A percentile compares a stretch with the other conserved stretches of the same genome.
phyloP scores from a whole-genome alignment of 2,797 vertebrate species.

The Sternarchorhynchus goeldii region DNA sequence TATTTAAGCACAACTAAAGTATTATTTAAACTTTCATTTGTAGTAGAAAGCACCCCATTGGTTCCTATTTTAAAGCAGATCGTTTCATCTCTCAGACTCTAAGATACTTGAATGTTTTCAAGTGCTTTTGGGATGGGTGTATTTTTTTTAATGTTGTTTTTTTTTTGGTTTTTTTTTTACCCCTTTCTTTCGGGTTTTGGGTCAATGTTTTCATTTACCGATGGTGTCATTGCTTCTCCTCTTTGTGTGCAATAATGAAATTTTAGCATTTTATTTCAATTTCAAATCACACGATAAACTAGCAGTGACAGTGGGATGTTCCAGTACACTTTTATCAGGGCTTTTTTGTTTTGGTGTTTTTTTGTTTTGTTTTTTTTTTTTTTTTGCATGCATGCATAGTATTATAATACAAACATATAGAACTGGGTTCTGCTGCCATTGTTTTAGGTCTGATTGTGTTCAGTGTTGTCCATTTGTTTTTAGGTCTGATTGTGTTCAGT shows the following conservation, averaged over 20 bases:
- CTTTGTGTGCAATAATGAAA: conserved; percentile 79
- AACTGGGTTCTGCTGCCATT: conserved; percentile 65
- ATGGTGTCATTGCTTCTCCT: conserved; percentile 74
- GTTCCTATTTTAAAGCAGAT: conserved; percentile 16
- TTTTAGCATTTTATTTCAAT: conserved; percentile 74
- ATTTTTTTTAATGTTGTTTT: too few relatives aligned
- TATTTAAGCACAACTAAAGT: conserved; percentile 73
- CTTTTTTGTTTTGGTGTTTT: conserved; percentile 32
- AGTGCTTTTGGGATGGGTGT: conserved; percentile 62
- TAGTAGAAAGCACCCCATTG: conserved; percentile 60
- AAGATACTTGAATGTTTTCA: conserved; percentile 61
- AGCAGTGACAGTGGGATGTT: conserved; percentile 25
- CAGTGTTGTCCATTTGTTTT: conserved; percentile 61
- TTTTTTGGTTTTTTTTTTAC: too few relatives aligned
- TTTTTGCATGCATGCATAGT: conserved; percentile 67
- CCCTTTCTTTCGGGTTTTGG: conserved; percentile 37
- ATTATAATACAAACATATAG: conserved; percentile 49
- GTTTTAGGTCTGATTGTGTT: conserved; percentile 77
- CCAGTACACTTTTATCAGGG: too few relatives aligned
- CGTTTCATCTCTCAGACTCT: conserved; percentile 52
- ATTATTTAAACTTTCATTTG: conserved; percentile 56
- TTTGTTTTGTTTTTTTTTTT: conserved; percentile 43
- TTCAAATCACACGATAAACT: conserved; percentile 52
- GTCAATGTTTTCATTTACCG: conserved; percentile 56
- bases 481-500: background rate